Evolutionary conservation across 2,888 invertebrate species (phyloP).

Genomic region (Nyleta sp.): DNA sequence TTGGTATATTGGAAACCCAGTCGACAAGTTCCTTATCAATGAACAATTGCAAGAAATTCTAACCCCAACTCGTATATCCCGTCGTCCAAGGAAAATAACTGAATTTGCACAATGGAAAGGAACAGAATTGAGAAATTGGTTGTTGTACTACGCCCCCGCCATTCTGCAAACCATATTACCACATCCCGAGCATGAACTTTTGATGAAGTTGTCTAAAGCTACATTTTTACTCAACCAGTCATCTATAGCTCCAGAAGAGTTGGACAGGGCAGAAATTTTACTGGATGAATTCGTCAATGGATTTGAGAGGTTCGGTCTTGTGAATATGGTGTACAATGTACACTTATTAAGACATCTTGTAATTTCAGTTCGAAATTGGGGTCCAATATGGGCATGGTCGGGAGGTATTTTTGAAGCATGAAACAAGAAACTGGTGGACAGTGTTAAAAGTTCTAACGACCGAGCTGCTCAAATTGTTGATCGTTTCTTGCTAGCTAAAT

Average conservation of each 20-base stretch:
- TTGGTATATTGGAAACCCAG: slow-evolving; percentile 5
- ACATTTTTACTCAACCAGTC: slow-evolving; percentile 22
- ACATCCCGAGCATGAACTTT: not conserved
- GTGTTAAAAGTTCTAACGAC: slow-evolving; percentile 29
- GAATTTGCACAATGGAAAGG: slow-evolving; percentile 29
- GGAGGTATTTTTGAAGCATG: slow-evolving; percentile 19
- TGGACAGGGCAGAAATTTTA: slow-evolving; percentile 27
- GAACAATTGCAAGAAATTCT: not conserved
- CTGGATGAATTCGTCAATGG: slow-evolving; percentile 21
- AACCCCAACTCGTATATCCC: slow-evolving; percentile 7
- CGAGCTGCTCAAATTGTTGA: slow-evolving; percentile 30
- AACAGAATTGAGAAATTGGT: slow-evolving; percentile 45
- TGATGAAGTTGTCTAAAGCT: slow-evolving; percentile 23
- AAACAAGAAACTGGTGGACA: slow-evolving; percentile 12
- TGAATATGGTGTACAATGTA: slow-evolving; percentile 20
- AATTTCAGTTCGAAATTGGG: slow-evolving; percentile 15
- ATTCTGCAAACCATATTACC: not conserved
- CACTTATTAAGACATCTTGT: slow-evolving; percentile 24
- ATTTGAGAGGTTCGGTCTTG: slow-evolving; percentile 17
- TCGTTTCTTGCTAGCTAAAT: slow-evolving; percentile 27
- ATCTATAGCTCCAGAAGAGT: slow-evolving; percentile 17
- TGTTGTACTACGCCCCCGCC: slow-evolving; percentile 32
- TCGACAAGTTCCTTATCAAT: slow-evolving; percentile 3
- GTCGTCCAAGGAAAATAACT: not conserved
- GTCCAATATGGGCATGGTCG: slow-evolving; percentile 21